Evolutionary conservation across 2,888 invertebrate species (phyloP).

Genomic region (Marronus borbonicus): DNA sequence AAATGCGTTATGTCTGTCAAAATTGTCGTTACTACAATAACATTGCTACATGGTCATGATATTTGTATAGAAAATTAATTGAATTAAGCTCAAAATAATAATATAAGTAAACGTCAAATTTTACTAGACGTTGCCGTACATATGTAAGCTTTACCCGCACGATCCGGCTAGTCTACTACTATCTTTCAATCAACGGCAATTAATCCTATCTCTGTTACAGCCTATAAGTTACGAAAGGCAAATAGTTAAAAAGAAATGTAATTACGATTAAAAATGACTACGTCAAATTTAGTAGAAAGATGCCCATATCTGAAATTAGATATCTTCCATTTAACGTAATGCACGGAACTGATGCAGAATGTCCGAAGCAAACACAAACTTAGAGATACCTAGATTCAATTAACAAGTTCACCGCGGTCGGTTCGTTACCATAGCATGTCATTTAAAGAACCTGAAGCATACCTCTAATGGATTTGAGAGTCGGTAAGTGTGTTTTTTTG

Average conservation of each 20-base stretch:
- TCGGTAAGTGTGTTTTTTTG: slow-evolving; percentile 46
- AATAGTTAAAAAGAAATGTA: neutral
- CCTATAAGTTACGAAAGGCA: too few species aligned
- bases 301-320: slow-evolving; percentile 5
- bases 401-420: slow-evolving; percentile 20
- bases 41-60: too few species aligned
- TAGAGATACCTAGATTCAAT: slow-evolving; percentile 6
- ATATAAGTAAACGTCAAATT: too few species aligned
- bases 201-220: too few species aligned
- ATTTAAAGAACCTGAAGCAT: slow-evolving; percentile 29
- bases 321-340: neutral
- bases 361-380: slow-evolving; percentile 1
- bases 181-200: too few species aligned
- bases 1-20: too few species aligned
- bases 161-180: too few species aligned
- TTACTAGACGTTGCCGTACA: too few species aligned
- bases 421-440: slow-evolving; percentile 29
- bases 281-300: neutral
- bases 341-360: neutral
- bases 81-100: too few species aligned
- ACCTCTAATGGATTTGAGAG: slow-evolving; percentile 40
- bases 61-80: too few species aligned
- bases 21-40: too few species aligned
- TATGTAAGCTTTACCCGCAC: too few species aligned
- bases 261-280: neutral